A percentile compares a stretch with the other conserved stretches of the same genome.
phyloP scores from a whole-genome alignment of 2,113 vertebrate genomes.

The Parus major region DNA sequence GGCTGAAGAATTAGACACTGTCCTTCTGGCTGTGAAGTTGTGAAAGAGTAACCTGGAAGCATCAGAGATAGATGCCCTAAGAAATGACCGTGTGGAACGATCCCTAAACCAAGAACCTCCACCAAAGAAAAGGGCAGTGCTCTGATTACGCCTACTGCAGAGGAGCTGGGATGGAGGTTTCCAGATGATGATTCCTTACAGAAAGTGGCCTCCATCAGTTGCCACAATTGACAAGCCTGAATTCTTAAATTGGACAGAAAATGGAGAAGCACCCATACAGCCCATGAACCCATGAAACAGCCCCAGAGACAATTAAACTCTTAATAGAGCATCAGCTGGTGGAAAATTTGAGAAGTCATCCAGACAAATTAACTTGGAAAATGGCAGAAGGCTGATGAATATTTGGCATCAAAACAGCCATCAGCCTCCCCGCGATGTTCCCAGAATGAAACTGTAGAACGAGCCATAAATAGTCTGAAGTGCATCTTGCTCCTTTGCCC shows the following conservation, averaged over 20 bases:
- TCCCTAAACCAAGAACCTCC: background rate
- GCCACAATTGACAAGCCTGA: background rate
- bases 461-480: background rate
- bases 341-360: slow-evolving; percentile 13
- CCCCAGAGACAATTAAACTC: background rate
- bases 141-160: background rate
- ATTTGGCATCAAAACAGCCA: background rate
- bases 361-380: slow-evolving; percentile 34
- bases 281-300: background rate
- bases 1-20: background rate
- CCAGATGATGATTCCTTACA: background rate
- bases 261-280: fast-evolving
- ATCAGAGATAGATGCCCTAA: background rate
- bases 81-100: background rate
- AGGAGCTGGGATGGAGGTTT: background rate
- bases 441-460: slow-evolving; percentile 18
- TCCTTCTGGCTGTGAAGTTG: background rate
- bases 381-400: slow-evolving; percentile 41
- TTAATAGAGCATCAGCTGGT: slow-evolving; percentile 1
- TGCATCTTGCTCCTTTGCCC: slow-evolving; percentile 11
- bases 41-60: background rate
- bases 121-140: background rate
- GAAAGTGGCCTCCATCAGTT: background rate
- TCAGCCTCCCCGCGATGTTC: background rate
- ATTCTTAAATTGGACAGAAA: background rate